These are phyloP conservation scores for Pangasius djambal DNA, from an alignment of 2,797 vertebrate genomes.

Conservation along the genomic window DNA sequence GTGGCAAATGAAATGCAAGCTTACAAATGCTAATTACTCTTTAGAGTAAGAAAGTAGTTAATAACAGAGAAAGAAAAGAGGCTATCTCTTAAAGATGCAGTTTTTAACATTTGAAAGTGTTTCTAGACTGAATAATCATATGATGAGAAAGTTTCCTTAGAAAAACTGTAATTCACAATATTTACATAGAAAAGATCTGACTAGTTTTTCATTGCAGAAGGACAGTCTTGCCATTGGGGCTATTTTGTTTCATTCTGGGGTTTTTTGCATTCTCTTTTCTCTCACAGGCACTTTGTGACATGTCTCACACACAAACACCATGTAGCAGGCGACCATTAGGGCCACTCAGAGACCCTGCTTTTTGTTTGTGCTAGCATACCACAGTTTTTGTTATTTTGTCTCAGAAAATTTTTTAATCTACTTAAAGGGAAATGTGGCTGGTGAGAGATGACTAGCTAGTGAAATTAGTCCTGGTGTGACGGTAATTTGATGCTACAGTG, in stretches of 20 bases:
- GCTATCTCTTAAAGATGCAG: neutral
- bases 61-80: neutral
- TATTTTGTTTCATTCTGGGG: neutral
- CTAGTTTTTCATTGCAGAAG: neutral
- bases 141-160: neutral
- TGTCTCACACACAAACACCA: neutral
- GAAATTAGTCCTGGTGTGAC: neutral
- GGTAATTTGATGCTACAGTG: neutral
- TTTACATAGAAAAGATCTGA: neutral
- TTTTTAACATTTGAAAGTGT: neutral
- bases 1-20: neutral
- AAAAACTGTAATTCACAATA: neutral
- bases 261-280: neutral
- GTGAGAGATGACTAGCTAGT: neutral
- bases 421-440: neutral
- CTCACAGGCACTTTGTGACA: neutral
- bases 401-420: neutral
- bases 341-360: neutral
- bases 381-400: neutral
- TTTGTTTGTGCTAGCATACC: neutral
- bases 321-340: neutral
- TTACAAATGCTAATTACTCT: neutral
- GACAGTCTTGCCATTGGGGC: neutral
- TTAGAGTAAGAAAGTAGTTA: neutral
- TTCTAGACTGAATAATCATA: neutral